phyloP scores from a whole-genome alignment of 2,797 vertebrate species.

The Hemitrygon akajei region DNA sequence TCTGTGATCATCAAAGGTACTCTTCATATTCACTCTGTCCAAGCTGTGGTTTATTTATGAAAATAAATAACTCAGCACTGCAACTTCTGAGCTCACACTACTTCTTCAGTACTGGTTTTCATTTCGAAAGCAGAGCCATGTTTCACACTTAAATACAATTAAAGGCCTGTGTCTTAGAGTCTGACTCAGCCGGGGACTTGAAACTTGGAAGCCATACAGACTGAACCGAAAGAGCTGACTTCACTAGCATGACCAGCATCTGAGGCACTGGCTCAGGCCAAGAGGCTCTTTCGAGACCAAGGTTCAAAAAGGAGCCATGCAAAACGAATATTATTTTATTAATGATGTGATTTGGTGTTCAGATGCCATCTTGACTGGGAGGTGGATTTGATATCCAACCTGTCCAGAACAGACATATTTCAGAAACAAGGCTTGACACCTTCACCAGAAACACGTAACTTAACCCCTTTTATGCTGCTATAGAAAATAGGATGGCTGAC shows the following conservation, averaged over 20 bases:
- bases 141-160: slow-evolving; percentile 4
- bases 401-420: neutral
- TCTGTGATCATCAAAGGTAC: slow-evolving; percentile 3
- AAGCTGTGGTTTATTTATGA: neutral
- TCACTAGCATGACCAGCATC: neutral
- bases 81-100: neutral
- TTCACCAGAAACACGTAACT: neutral
- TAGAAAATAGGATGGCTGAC: neutral
- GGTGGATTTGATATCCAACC: neutral
- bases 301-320: neutral
- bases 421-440: neutral
- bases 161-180: neutral
- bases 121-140: neutral
- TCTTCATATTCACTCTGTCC: slow-evolving; percentile 3
- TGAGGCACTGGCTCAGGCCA: neutral
- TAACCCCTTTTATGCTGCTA: neutral
- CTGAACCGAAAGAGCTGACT: neutral
- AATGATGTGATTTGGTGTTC: neutral
- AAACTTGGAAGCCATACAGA: neutral
- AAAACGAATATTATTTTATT: neutral
- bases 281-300: neutral
- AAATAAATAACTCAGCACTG: neutral
- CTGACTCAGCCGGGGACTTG: neutral
- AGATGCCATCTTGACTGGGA: neutral
- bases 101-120: neutral